phyloP scores from a whole-genome alignment of 35 echinoderm and acorn worm species.

The Ophioderma brevispina region DNA sequence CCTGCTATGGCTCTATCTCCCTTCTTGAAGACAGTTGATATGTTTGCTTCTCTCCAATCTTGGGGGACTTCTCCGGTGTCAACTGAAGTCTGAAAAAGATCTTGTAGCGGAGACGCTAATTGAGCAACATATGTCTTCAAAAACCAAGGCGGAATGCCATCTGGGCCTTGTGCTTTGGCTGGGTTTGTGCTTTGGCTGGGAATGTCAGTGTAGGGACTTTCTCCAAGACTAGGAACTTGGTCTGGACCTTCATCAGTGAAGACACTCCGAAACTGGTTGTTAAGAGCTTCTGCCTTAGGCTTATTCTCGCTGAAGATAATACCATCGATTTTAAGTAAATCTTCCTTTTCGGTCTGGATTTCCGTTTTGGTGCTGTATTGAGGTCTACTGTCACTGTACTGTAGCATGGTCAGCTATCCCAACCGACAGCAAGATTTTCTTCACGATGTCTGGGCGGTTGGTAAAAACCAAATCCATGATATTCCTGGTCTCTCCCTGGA shows the following conservation, averaged over 20 bases:
- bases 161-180: conserved; percentile 53
- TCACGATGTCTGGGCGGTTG: not conserved
- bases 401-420: not conserved
- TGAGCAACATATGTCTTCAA: conserved; percentile 19
- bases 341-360: not conserved
- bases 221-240: not conserved
- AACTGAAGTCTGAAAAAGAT: conserved; percentile 57
- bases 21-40: conserved; percentile 41
- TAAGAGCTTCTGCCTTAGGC: conserved; percentile 33
- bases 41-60: conserved; percentile 50
- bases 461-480: conserved; percentile 19
- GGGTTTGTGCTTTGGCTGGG: not conserved
- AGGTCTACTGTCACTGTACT: conserved; percentile 1
- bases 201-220: conserved; percentile 2
- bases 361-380: not conserved
- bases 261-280: conserved; percentile 23
- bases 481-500: conserved; percentile 1
- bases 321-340: not conserved
- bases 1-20: conserved; percentile 1
- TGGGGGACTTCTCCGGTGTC: conserved; percentile 32
- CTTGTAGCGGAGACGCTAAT: conserved; percentile 13
- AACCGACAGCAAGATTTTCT: not conserved
- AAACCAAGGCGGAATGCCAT: conserved; percentile 37
- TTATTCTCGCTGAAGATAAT: conserved; percentile 11
- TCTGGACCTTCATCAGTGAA: conserved; percentile 14